Evolutionary conservation across 2,113 vertebrate genomes (phyloP), one percentile per base, ranked within the genome.

Genomic region (Sylvilagus bachmani): DNA sequence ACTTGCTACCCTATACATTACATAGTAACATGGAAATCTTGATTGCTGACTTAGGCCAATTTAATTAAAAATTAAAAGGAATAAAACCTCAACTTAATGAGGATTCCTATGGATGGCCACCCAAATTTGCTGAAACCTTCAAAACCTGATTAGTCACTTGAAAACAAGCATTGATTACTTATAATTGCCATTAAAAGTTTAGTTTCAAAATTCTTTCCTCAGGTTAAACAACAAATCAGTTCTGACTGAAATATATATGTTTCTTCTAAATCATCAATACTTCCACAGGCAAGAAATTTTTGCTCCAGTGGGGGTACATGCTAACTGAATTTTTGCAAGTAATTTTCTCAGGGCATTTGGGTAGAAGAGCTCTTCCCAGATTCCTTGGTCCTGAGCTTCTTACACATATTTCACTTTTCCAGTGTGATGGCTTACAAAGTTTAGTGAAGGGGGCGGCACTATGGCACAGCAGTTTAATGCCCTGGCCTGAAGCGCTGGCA

Each of bases 1-100:
- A 25, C 49, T 79, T 2, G 3, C 70, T 92, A 38, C 70, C 69
- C 94, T 95, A 93, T 78, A 83, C 81, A 66, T 95, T 93, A 93
- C 92, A 94, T 17, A 85, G 94, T 19, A 73, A 95, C 25, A 11
- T 90, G 61, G 74, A 95, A 77, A 89, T 19, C 77, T 93, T 96
- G 96, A 95, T 97, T 96, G 83, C 96, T 89, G 91, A 95, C 94
- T 96, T 80, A 74, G 91, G 77, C 89, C 90, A 91, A 96, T 95
- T 93, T 86, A 94, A 97, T 96, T 93, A 93, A 92, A 96, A 91
- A 92, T 92, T 93, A 74, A 94, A 86, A 89, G 79, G 22, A 93
- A 53, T 88, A 58, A 96, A 89, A 3, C 0, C 10, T 53, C 67
- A 27, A 51, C 44, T 55, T 92, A 97, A 95, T 96, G 80, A 92